These are phyloP conservation scores for Dermolepida albohirtum DNA, from an alignment of 2,888 invertebrate genomes.

Conservation along the genomic window DNA sequence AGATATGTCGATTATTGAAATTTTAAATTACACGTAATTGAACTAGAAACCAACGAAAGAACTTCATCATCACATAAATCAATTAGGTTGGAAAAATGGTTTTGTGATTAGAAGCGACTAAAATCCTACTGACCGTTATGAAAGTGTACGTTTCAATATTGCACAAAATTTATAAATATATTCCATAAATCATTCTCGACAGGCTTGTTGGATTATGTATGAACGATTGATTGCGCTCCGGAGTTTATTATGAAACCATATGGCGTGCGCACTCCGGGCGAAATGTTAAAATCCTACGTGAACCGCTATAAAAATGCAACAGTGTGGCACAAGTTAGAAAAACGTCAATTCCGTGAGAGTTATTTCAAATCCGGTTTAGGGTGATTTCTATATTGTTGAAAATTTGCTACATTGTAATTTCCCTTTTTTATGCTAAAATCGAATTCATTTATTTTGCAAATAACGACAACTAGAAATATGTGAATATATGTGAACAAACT, in stretches of 20 bases:
- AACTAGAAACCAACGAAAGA: no score
- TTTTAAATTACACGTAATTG: no score
- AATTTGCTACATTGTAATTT: no score
- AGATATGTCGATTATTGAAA: no score
- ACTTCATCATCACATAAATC: neutral
- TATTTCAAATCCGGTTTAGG: neutral
- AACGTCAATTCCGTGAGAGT: neutral
- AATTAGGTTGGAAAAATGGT: neutral
- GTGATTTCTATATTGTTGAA: neutral
- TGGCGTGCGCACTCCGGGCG: conserved; percentile 42
- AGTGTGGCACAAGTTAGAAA: conserved; percentile 21
- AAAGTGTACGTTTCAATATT: conserved; percentile 33
- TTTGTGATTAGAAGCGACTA: no score
- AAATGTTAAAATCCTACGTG: conserved; percentile 23
- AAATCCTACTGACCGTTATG: no score
- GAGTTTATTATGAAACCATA: conserved; percentile 50
- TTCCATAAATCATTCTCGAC: conserved; percentile 53
- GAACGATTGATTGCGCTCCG: conserved; percentile 52
- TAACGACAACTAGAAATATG: no score
- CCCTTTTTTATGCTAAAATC: no score
- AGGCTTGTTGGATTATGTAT: conserved; percentile 52
- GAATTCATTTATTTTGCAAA: no score
- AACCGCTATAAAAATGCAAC: conserved; percentile 32
- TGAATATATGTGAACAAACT: no score
- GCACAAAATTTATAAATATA: conserved; percentile 48